Evolutionary conservation across 1,140 invertebrate genomes (phyloP), one percentile per base, ranked within the genome.

Genomic region (Heliconius hewitsoni): DNA sequence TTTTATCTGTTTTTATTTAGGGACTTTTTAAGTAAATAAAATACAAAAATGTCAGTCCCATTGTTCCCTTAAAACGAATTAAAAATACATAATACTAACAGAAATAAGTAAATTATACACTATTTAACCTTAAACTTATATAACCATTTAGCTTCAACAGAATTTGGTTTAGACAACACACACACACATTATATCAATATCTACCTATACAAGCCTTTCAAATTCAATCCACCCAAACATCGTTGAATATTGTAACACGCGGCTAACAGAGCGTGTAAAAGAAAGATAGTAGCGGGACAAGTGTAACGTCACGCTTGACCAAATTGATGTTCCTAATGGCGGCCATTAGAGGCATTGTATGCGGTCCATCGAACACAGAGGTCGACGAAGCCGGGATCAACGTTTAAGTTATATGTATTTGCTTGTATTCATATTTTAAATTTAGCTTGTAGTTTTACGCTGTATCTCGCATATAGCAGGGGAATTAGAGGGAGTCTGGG

Each of bases 291-390:
- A 89, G 84, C 87, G 86, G 85, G 90, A 91, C 90, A 89, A 90
- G 86, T 89, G 88, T 90, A 90, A 76, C 83, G 86, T 90, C 86
- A 91, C 89, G 90, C 83, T 86, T 88, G 80, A 91, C 84, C 87
- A 87, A 91, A 88, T 91, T 91, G 87, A 92, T 92, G 90, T 86
- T 81, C 85, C 84, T 93, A 93, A 93, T 93, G 90, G 89, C 86
- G 55, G 85, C 91, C 90, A 92, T 93, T 92, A 91, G 85, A 85
- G 84, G 86, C 88, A 89, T 89, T 90, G 88, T 89, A 89, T 87
- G 86, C 88, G 87, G 85, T 87, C 88, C 83, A 91, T 89, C 89
- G 87, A 87, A 90, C 90, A 87, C 78, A 87, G 89, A 89, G 91
- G 90, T 87, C 86, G 83, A 78, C 86, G 82, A 84, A 78, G 83